These are phyloP conservation scores for Actinemys pallida DNA, from an alignment of 2,113 vertebrate species.

Conservation along the genomic window DNA sequence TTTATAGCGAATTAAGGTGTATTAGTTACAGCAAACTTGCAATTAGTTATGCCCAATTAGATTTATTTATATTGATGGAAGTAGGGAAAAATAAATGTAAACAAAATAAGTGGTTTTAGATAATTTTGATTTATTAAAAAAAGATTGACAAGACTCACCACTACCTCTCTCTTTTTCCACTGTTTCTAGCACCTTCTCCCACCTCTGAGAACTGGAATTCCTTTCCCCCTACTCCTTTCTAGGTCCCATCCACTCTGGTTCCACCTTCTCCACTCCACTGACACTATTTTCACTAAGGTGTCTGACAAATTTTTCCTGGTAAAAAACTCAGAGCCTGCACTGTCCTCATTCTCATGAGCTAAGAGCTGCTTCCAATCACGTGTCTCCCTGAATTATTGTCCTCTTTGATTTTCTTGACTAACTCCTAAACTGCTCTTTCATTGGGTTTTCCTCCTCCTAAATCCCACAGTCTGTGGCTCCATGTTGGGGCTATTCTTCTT, in stretches of 20 bases:
- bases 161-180: neutral
- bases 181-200: neutral
- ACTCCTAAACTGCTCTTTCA: neutral
- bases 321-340: neutral
- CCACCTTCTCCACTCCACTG: neutral
- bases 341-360: neutral
- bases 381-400: neutral
- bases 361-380: neutral
- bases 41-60: conserved; percentile 3
- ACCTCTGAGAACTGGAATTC: neutral
- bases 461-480: neutral
- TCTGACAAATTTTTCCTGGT: neutral
- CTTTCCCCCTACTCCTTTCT: neutral
- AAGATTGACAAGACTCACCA: neutral
- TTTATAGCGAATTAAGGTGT: neutral
- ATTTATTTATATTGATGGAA: conserved; percentile 18
- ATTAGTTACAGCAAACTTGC: neutral
- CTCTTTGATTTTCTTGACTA: neutral
- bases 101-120: neutral
- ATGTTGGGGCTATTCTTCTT: neutral
- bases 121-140: neutral
- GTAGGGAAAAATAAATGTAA: neutral
- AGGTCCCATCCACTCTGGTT: fast-evolving
- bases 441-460: neutral
- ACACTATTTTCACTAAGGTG: neutral